These are phyloP conservation scores for Scaptodrosophila lebanonensis DNA, from an alignment of 1,140 invertebrate genomes.

Conservation along the genomic window DNA sequence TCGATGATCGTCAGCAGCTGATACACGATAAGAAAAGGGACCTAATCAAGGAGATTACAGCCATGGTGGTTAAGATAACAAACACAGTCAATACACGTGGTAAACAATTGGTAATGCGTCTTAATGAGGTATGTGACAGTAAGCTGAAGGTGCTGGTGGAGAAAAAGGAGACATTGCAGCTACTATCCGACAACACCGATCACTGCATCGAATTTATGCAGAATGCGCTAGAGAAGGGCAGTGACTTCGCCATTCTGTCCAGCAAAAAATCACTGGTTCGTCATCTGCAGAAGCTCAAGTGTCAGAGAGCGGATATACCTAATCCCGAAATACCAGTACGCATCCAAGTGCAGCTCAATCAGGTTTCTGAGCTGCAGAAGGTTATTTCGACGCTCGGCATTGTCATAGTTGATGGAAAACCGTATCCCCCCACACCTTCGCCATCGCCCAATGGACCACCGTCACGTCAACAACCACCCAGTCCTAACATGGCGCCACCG, in stretches of 20 bases:
- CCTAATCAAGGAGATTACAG: constrained; percentile 89
- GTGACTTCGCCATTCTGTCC: constrained; percentile 89
- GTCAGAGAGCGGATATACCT: constrained; percentile 87
- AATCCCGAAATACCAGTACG: constrained; percentile 90
- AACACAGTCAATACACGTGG: constrained; percentile 89
- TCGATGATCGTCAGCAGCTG: constrained; percentile 87
- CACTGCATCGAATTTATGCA: constrained; percentile 91
- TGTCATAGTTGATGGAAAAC: constrained; percentile 87
- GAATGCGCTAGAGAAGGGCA: constrained; percentile 86
- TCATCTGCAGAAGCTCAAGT: constrained; percentile 88
- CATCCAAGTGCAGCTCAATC: constrained; percentile 86
- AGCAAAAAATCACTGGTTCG: constrained; percentile 87
- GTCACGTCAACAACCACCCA: constrained; percentile 77
- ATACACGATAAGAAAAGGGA: constrained; percentile 90
- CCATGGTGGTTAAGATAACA: constrained; percentile 89
- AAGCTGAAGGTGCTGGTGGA: constrained; percentile 89
- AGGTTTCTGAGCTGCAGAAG: constrained; percentile 87
- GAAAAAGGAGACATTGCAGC: constrained; percentile 88
- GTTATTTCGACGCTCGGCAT: constrained; percentile 85
- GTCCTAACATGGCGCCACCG: constrained; percentile 76
- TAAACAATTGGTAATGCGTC: constrained; percentile 86
- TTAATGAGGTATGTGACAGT: constrained; percentile 89
- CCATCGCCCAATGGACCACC: constrained; percentile 61
- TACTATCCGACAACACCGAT: constrained; percentile 88
- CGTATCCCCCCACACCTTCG: constrained; percentile 65